phyloP scores from a whole-genome alignment of 2,797 vertebrate species.

The Helostoma temminkii region DNA sequence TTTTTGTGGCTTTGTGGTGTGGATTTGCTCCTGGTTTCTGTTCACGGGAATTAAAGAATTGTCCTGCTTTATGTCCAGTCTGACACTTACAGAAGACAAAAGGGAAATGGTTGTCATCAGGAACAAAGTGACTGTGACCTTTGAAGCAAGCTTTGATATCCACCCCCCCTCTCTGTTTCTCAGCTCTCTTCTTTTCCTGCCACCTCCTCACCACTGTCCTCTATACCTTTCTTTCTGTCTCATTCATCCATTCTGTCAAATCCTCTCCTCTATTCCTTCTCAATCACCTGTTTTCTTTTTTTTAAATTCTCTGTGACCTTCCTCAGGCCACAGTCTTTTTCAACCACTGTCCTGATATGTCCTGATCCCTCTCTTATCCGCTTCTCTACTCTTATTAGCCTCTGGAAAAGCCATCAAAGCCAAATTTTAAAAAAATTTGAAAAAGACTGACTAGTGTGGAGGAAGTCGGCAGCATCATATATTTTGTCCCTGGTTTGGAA shows the following conservation, averaged over 20 bases:
- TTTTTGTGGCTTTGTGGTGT: slow-evolving; percentile 15
- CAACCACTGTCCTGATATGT: slow-evolving; percentile 12
- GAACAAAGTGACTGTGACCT: slow-evolving; percentile 82
- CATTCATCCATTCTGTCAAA: slow-evolving; percentile 40
- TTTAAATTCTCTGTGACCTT: slow-evolving; percentile 62
- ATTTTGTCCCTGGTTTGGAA: slow-evolving; percentile 25
- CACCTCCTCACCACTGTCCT: slow-evolving; percentile 9
- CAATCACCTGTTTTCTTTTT: slow-evolving; percentile 41
- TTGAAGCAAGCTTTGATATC: slow-evolving; percentile 81
- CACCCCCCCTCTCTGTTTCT: slow-evolving; percentile 33
- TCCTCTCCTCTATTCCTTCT: slow-evolving; percentile 40
- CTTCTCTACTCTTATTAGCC: slow-evolving; percentile 50
- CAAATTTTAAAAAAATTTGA: slow-evolving; percentile 51
- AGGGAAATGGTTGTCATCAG: slow-evolving; percentile 75
- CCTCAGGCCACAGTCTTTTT: slow-evolving; percentile 35
- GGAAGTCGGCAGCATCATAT: slow-evolving; percentile 4
- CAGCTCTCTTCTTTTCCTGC: slow-evolving; percentile 37
- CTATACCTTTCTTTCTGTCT: slow-evolving; percentile 29
- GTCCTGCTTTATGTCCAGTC: slow-evolving; percentile 61
- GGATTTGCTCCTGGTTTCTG: slow-evolving; percentile 52
- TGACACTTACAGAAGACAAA: slow-evolving; percentile 73
- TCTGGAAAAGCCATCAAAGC: slow-evolving; percentile 41
- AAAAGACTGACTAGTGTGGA: slow-evolving; percentile 5
- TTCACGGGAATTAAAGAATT: slow-evolving; percentile 49
- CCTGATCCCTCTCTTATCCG: slow-evolving; percentile 17